Conservation (phyloP, 1,140 invertebrate genomes). For the Drosophila varians region DNA sequence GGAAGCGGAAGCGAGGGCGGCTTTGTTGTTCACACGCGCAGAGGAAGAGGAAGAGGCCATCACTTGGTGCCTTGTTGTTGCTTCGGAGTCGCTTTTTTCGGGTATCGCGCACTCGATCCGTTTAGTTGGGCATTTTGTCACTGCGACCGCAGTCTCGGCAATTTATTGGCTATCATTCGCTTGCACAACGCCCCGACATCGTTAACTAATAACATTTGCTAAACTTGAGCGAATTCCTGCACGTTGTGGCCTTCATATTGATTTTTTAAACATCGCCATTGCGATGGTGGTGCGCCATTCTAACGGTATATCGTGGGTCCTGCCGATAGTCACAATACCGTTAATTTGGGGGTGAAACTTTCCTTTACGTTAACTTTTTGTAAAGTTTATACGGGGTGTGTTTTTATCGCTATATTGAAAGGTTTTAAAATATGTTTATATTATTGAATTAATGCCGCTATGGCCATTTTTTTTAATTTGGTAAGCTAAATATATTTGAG, state of each 20-base stretch:
- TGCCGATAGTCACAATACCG: not conserved
- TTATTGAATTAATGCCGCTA: no score
- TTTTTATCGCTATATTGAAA: no score
- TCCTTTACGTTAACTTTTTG: not conserved
- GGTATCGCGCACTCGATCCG: conserved; percentile 23
- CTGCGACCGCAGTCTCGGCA: conserved; percentile 37
- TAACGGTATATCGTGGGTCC: conserved; percentile 5
- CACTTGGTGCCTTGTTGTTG: conserved; percentile 42
- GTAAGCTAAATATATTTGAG: no score
- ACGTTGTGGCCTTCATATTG: conserved; percentile 57
- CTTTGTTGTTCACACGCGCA: conserved; percentile 57
- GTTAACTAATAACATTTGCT: conserved; percentile 41
- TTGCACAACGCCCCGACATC: conserved; percentile 50
- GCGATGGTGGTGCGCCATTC: conserved; percentile 3
- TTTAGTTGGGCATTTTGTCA: conserved; percentile 50
- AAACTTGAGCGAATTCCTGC: conserved; percentile 42
- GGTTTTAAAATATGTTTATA: no score
- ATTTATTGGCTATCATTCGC: conserved; percentile 34
- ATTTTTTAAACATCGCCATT: conserved; percentile 38
- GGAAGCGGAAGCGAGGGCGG: conserved; percentile 17
- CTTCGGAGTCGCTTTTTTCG: conserved; percentile 24
- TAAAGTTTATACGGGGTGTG: not conserved
- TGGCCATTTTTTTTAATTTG: no score
- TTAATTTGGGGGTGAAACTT: not conserved
- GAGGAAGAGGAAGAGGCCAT: conserved; percentile 58